These are phyloP conservation scores for Neodiprion virginianus DNA, from an alignment of 1,140 invertebrate genomes.

Conservation along the genomic window DNA sequence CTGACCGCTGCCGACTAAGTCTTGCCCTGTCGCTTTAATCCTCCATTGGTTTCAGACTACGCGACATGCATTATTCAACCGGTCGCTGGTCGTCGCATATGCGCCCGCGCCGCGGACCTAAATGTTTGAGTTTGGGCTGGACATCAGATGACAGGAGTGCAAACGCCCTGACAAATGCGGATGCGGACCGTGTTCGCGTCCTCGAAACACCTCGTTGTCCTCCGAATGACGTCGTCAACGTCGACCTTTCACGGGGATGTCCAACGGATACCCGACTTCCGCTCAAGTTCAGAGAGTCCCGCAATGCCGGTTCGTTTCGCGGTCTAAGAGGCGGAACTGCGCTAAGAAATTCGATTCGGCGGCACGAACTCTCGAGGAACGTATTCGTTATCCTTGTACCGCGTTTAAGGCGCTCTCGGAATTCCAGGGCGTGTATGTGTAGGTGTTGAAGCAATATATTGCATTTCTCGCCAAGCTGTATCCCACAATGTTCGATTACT, in stretches of 20 bases:
- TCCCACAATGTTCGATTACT: background rate
- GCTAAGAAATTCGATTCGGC: background rate
- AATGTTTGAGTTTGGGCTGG: conserved; percentile 26
- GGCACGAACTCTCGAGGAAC: background rate
- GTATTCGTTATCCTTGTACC: background rate
- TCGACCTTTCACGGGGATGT: background rate
- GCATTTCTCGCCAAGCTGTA: background rate
- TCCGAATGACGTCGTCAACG: background rate
- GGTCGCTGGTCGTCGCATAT: conserved; percentile 30
- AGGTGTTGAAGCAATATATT: background rate
- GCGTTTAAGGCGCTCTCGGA: background rate
- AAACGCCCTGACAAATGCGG: background rate
- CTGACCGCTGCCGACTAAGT: background rate
- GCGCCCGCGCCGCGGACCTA: conserved; percentile 25
- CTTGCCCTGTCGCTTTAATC: conserved; percentile 30
- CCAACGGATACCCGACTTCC: background rate
- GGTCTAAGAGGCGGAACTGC: background rate
- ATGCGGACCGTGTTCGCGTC: background rate
- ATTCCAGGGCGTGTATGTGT: background rate
- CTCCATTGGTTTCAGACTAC: conserved; percentile 30
- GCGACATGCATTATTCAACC: conserved; percentile 33
- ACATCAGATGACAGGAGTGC: background rate
- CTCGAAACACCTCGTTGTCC: background rate
- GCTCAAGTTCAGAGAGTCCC: background rate
- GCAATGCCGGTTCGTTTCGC: background rate